phyloP scores from a whole-genome alignment of 2,797 vertebrate species.

The Typhlichthys eigenmanni region DNA sequence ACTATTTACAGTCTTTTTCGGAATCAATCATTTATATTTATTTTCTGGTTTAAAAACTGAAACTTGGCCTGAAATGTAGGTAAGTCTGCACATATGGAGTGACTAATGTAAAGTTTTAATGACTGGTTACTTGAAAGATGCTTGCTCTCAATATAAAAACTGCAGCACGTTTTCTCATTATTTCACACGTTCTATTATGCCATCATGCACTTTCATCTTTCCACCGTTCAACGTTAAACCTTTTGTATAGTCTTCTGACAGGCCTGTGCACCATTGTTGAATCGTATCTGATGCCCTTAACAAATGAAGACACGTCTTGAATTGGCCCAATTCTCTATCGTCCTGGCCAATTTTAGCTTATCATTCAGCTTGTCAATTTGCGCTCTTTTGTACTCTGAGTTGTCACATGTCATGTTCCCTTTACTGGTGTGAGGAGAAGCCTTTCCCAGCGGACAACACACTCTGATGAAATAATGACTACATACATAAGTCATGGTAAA shows the following conservation, averaged over 20 bases:
- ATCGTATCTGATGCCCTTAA: neutral
- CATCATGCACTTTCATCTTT: neutral
- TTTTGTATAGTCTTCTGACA: neutral
- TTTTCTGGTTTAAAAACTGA: too few relatives aligned
- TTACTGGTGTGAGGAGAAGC: slow-evolving; percentile 2
- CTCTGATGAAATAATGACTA: slow-evolving; percentile 4
- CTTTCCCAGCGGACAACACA: neutral
- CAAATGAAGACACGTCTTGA: neutral
- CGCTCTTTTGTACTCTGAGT: slow-evolving; percentile 2
- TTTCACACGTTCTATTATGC: too few relatives aligned
- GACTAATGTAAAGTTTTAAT: too few relatives aligned
- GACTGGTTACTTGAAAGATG: too few relatives aligned
- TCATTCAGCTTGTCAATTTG: slow-evolving; percentile 9
- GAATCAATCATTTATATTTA: too few relatives aligned
- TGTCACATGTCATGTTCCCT: neutral
- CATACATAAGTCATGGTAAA: slow-evolving; percentile 1
- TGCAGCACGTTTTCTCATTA: too few relatives aligned
- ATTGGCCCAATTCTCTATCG: neutral
- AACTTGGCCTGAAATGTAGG: too few relatives aligned
- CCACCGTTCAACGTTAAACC: neutral
- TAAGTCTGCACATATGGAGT: too few relatives aligned
- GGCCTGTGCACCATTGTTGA: neutral
- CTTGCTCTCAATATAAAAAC: too few relatives aligned
- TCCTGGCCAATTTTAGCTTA: slow-evolving; percentile 3
- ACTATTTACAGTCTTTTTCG: too few relatives aligned